Conservation (phyloP, 2,797 vertebrate species). For the Mionectes olivaceus region DNA sequence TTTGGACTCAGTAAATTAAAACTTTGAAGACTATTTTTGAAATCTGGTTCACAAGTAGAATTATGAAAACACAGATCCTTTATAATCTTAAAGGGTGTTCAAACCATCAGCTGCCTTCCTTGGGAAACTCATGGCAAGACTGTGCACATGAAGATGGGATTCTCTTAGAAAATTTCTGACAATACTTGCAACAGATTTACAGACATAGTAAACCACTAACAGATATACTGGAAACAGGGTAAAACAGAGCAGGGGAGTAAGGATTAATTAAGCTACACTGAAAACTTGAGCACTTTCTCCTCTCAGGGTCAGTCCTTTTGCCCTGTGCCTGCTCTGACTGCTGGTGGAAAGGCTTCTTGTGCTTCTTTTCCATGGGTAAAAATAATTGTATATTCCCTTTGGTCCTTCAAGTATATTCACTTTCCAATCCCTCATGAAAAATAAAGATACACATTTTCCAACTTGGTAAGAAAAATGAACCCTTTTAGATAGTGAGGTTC, state of each 20-base stretch:
- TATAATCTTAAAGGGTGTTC: background rate
- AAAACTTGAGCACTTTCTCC: background rate
- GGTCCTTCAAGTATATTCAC: background rate
- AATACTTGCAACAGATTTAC: background rate
- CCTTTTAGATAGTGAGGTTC: background rate
- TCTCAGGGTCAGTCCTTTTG: background rate
- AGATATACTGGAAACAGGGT: background rate
- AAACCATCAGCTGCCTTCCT: background rate
- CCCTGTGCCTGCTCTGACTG: background rate
- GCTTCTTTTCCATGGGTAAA: background rate
- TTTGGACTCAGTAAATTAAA: background rate
- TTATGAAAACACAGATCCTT: background rate
- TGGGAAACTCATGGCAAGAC: background rate
- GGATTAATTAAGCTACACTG: background rate
- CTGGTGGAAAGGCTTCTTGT: fast-evolving
- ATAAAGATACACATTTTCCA: background rate
- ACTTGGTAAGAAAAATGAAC: background rate
- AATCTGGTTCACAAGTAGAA: background rate
- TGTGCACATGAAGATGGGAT: fast-evolving
- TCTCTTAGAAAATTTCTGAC: background rate
- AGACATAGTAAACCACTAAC: background rate
- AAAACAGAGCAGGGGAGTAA: background rate
- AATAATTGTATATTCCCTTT: background rate
- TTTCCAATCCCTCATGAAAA: background rate
- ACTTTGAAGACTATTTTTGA: background rate